Conservation (phyloP, 1,140 invertebrate species). For the Drosophila watanabei region DNA sequence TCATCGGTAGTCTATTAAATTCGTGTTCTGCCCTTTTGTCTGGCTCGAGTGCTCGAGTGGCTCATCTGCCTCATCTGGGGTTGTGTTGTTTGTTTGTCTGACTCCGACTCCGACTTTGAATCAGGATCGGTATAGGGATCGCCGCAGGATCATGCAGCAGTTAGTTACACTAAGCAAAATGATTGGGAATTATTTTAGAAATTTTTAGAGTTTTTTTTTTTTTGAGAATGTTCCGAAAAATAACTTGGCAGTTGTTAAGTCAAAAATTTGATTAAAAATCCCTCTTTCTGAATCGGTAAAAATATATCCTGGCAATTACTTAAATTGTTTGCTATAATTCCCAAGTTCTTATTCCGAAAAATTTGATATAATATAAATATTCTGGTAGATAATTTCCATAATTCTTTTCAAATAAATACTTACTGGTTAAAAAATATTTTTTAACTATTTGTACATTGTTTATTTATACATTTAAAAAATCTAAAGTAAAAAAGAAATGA, state of each 20-base stretch:
- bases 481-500: background rate
- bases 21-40: slow-evolving; percentile 74
- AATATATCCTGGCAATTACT: too few species aligned
- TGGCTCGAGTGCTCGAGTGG: slow-evolving; percentile 65
- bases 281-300: too few species aligned
- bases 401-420: background rate
- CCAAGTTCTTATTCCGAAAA: background rate
- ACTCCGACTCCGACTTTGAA: slow-evolving; percentile 55
- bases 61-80: slow-evolving; percentile 58
- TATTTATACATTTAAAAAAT: background rate
- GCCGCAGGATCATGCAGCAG: slow-evolving; percentile 42
- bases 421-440: too few species aligned
- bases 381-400: too few species aligned
- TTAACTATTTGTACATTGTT: background rate
- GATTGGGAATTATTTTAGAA: too few species aligned
- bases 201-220: too few species aligned
- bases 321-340: background rate
- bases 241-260: too few species aligned
- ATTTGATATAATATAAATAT: background rate
- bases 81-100: slow-evolving; percentile 77
- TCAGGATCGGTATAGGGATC: slow-evolving; percentile 49
- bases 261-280: too few species aligned
- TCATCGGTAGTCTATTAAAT: slow-evolving; percentile 81
- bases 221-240: too few species aligned
- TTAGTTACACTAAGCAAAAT: slow-evolving; percentile 19